phyloP scores from a whole-genome alignment of 2,113 vertebrate genomes.

The Periophthalmodon schlosseri region DNA sequence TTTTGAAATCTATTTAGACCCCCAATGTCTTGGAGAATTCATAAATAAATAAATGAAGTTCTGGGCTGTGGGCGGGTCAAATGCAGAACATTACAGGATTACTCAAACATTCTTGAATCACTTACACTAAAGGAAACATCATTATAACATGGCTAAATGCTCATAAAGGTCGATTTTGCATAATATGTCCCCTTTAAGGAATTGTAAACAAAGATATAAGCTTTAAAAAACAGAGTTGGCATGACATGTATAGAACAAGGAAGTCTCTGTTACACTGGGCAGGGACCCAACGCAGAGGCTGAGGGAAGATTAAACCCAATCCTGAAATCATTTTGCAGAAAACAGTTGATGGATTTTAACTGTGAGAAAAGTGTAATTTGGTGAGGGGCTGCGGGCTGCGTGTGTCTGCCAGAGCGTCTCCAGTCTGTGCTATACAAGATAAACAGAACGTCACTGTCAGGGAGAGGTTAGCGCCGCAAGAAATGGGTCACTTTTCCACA shows the following conservation, averaged over 20 bases:
- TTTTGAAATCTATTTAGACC: no score
- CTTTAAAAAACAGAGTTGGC: not conserved
- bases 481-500: slow-evolving; percentile 13
- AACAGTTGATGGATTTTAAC: slow-evolving; percentile 45
- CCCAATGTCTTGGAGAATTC: no score
- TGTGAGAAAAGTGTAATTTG: slow-evolving; percentile 34
- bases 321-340: slow-evolving; percentile 28
- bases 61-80: not conserved
- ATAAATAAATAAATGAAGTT: no score
- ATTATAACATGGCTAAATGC: not conserved
- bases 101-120: not conserved
- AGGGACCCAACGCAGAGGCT: slow-evolving; percentile 37
- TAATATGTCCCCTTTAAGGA: not conserved
- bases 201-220: not conserved
- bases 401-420: slow-evolving; percentile 25
- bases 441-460: slow-evolving; percentile 16
- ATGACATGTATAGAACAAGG: not conserved
- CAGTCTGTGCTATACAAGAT: slow-evolving; percentile 28
- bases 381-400: slow-evolving; percentile 28
- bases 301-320: slow-evolving; percentile 47
- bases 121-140: not conserved
- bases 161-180: not conserved
- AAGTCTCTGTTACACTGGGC: slow-evolving; percentile 10
- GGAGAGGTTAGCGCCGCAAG: slow-evolving; percentile 20
- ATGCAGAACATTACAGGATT: not conserved